Conservation (phyloP, 30 jellyfish, hydroid and myxozoan species). For the Turritopsis dohrnii region DNA sequence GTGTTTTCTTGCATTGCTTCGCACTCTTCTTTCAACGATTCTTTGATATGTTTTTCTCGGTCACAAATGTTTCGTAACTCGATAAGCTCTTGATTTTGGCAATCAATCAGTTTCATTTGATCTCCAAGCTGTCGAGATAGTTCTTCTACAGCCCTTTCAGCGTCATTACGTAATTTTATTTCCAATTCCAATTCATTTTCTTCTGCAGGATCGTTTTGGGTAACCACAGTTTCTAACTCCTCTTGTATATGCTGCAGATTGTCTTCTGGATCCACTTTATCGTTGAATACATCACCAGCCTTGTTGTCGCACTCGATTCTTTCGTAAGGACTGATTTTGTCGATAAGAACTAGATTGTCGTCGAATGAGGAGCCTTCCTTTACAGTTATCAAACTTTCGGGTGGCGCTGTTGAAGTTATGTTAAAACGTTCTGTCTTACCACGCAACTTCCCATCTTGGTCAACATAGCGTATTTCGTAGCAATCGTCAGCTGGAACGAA, state of each 20-base stretch:
- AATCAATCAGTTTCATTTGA: constrained; percentile 18
- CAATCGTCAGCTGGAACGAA: background rate
- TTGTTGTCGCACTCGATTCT: background rate
- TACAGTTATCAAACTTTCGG: constrained; percentile 15
- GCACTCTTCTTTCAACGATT: constrained; percentile 14
- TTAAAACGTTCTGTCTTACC: background rate
- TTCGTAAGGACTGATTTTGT: constrained; percentile 8
- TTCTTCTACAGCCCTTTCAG: constrained; percentile 18
- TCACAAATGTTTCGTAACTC: constrained; percentile 1
- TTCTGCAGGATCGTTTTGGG: constrained; percentile 1
- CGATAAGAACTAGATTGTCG: constrained; percentile 26
- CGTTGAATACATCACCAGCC: background rate
- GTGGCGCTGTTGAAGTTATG: background rate
- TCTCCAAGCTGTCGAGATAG: constrained; percentile 17
- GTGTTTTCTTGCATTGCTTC: constrained; percentile 19
- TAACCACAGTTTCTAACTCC: background rate
- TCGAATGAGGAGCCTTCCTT: constrained; percentile 24
- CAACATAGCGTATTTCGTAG: constrained; percentile 22
- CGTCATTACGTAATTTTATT: background rate
- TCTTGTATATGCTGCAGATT: background rate
- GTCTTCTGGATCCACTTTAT: background rate
- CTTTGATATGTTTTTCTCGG: constrained; percentile 12
- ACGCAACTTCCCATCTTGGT: constrained; percentile 10
- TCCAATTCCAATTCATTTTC: background rate
- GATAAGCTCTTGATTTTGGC: constrained; percentile 16